Conservation (phyloP, 2,888 invertebrate species). For the Aspidapion aeneum region DNA sequence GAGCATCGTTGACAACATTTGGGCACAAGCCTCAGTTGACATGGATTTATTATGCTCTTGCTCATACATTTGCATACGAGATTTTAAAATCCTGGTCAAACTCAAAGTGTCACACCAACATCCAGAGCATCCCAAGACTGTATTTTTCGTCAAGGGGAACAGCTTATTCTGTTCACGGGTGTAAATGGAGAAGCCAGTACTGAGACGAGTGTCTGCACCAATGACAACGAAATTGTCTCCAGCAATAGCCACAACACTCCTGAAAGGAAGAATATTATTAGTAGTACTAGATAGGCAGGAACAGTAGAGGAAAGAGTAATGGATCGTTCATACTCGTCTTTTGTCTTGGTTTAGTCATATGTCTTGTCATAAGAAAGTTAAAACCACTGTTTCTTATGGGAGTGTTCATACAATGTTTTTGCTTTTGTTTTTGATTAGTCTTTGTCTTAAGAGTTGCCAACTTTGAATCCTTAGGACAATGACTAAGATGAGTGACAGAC, state of each 20-base stretch:
- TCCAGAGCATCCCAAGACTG: conserved; percentile 91
- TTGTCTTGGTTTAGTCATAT: too few relatives aligned
- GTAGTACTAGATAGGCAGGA: too few relatives aligned
- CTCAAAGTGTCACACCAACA: conserved; percentile 98
- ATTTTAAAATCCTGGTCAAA: conserved; percentile 76
- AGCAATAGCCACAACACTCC: conserved; percentile 92
- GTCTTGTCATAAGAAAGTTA: too few relatives aligned
- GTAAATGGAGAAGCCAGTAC: conserved; percentile 87
- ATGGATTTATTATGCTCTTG: conserved; percentile 93
- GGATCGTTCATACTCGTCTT: too few relatives aligned
- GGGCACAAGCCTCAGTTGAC: conserved; percentile 89
- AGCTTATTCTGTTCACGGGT: conserved; percentile 87
- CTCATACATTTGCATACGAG: conserved; percentile 91
- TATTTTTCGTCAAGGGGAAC: conserved; percentile 74
- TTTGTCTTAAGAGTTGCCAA: too few relatives aligned
- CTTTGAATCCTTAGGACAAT: too few relatives aligned
- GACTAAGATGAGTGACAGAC: too few relatives aligned
- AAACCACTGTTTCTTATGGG: too few relatives aligned
- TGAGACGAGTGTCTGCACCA: conserved; percentile 92
- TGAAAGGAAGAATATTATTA: conserved; percentile 46
- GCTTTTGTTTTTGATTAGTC: too few relatives aligned
- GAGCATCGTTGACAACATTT: conserved; percentile 93
- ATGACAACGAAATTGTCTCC: conserved; percentile 94
- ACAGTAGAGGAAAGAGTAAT: too few relatives aligned
- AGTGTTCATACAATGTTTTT: too few relatives aligned